Evolutionary conservation across 1,140 invertebrate genomes (phyloP).

Genomic region (Lepidurus apus): DNA sequence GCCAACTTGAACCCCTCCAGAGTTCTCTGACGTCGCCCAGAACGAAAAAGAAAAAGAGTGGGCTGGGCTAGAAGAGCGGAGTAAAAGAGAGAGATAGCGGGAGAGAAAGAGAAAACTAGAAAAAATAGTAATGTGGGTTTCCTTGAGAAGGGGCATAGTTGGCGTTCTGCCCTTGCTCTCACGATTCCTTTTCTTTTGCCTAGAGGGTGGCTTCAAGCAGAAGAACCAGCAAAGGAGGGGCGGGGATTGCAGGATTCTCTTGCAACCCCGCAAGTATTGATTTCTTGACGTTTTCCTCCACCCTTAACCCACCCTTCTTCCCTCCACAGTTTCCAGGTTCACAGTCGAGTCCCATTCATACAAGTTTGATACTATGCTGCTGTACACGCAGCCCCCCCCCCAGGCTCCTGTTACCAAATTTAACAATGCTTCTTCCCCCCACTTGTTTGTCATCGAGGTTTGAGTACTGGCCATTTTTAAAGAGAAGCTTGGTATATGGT

Average conservation of each 20-base stretch:
- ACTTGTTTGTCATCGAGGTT: neutral
- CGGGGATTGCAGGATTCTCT: neutral
- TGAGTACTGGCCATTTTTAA: too few relatives aligned
- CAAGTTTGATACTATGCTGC: slow-evolving; percentile 20
- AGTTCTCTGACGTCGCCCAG: neutral
- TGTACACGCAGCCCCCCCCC: neutral
- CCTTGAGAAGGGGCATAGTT: neutral
- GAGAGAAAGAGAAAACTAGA: neutral
- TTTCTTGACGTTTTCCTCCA: neutral
- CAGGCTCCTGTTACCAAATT: neutral
- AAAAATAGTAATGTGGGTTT: slow-evolving; percentile 6
- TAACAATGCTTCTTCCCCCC: neutral
- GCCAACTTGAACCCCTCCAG: neutral
- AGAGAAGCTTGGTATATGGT: neutral
- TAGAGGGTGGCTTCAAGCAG: neutral
- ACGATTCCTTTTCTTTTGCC: neutral
- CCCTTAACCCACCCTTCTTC: neutral
- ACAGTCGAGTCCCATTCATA: slow-evolving; percentile 19
- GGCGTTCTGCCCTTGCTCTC: slow-evolving; percentile 6
- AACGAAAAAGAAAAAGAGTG: neutral
- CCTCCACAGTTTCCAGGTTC: neutral
- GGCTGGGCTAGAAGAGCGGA: neutral
- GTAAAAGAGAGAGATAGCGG: neutral
- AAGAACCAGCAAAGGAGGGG: neutral
- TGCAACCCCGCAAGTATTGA: slow-evolving; percentile 1